phyloP scores from a whole-genome alignment of 2,113 vertebrate genomes.

The Electrona antarctica region DNA sequence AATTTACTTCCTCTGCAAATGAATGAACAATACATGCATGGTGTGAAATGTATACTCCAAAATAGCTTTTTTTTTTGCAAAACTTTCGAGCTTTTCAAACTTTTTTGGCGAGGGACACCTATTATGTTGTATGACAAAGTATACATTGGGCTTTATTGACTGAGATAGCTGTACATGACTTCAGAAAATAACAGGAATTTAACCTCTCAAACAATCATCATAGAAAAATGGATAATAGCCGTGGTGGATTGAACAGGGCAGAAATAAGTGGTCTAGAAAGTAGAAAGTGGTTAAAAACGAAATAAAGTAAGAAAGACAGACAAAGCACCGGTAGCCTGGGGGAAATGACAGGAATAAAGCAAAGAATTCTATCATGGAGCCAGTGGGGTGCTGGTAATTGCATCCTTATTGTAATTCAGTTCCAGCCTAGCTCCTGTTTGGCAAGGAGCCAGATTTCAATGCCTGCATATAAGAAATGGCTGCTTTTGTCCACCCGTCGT shows the following conservation, averaged over 20 bases:
- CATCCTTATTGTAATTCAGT: constrained; percentile 26
- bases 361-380: constrained; percentile 22
- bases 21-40: too few species aligned
- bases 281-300: constrained; percentile 18
- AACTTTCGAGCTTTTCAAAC: too few species aligned
- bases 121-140: too few species aligned
- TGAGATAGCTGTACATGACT: too few species aligned
- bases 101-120: too few species aligned
- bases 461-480: constrained; percentile 6
- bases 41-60: too few species aligned
- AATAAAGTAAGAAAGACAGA: not conserved
- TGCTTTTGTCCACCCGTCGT: not conserved
- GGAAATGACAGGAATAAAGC: constrained; percentile 17
- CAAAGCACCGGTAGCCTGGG: constrained; percentile 12
- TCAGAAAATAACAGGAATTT: too few species aligned
- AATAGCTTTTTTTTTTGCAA: too few species aligned
- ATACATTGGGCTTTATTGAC: too few species aligned
- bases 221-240: constrained; percentile 17
- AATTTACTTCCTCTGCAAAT: too few species aligned
- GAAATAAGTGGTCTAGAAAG: constrained; percentile 17
- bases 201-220: constrained; percentile 32
- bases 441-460: constrained; percentile 1
- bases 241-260: constrained; percentile 4
- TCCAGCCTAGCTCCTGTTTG: constrained; percentile 20
- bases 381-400: constrained; percentile 26